A percentile compares a stretch with the other conserved stretches of the same genome.
phyloP scores from a whole-genome alignment of 2,797 vertebrate genomes.

The Channa striata region DNA sequence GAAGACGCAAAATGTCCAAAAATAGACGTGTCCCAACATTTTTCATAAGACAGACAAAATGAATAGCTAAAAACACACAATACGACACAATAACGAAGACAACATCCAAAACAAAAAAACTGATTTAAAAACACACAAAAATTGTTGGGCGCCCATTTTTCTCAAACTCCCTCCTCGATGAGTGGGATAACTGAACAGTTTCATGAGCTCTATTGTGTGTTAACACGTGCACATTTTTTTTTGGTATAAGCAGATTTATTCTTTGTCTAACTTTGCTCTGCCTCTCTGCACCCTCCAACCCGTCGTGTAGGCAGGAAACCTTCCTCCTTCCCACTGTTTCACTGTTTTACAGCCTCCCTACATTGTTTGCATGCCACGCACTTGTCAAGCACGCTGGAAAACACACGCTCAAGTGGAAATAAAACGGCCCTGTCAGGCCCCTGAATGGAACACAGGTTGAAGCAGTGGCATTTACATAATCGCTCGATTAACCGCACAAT shows the following conservation, averaged over 20 bases:
- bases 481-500: slow-evolving; percentile 23
- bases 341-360: slow-evolving; percentile 43
- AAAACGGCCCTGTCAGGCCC: slow-evolving; percentile 29
- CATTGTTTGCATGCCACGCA: slow-evolving; percentile 33
- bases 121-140: too few relatives aligned
- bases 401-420: slow-evolving; percentile 34
- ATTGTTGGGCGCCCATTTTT: too few relatives aligned
- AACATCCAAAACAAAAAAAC: too few relatives aligned
- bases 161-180: too few relatives aligned
- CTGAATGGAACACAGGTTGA: slow-evolving; percentile 36
- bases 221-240: neutral
- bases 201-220: neutral
- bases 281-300: slow-evolving; percentile 6
- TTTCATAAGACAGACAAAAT: too few relatives aligned
- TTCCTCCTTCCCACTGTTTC: slow-evolving; percentile 48
- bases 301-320: slow-evolving; percentile 38
- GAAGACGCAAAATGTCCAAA: too few relatives aligned
- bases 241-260: neutral
- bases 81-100: too few relatives aligned
- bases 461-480: slow-evolving; percentile 41
- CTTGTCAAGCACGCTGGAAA: slow-evolving; percentile 36
- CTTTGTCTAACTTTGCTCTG: neutral
- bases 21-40: too few relatives aligned
- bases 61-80: too few relatives aligned
- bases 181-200: too few relatives aligned